Conservation (phyloP, 2,888 invertebrate species). For the Troides oblongomaculatus region DNA sequence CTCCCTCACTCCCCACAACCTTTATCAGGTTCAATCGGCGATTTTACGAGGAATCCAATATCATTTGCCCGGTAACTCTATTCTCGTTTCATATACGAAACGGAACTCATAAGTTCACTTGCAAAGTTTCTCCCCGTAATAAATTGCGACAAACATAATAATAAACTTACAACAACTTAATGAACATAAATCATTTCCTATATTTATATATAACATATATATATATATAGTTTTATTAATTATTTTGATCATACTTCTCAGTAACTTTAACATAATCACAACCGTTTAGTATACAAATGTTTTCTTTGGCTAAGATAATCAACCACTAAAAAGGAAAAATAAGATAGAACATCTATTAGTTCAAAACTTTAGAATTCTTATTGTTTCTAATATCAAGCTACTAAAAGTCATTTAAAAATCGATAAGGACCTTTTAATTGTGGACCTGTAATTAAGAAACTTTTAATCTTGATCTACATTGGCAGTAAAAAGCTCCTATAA, state of each 20-base stretch:
- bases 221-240: background rate
- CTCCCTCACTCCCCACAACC: slow-evolving; percentile 28
- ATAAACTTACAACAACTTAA: background rate
- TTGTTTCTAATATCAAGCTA: too few relatives aligned
- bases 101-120: slow-evolving; percentile 12
- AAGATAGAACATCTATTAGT: too few relatives aligned
- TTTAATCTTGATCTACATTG: background rate
- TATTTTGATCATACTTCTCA: background rate
- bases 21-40: slow-evolving; percentile 40
- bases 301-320: too few relatives aligned
- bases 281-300: too few relatives aligned
- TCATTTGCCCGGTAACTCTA: slow-evolving; percentile 65
- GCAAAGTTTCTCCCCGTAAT: slow-evolving; percentile 6
- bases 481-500: too few relatives aligned
- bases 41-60: slow-evolving; percentile 75
- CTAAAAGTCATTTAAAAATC: too few relatives aligned
- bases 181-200: background rate
- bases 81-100: slow-evolving; percentile 23
- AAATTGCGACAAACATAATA: background rate
- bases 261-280: background rate
- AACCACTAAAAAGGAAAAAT: too few relatives aligned
- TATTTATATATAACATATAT: background rate
- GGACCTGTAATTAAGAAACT: too few relatives aligned
- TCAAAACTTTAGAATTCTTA: too few relatives aligned
- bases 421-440: too few relatives aligned